Conservation (phyloP, 2,113 vertebrate genomes). For the Microcebus tavaratra region DNA sequence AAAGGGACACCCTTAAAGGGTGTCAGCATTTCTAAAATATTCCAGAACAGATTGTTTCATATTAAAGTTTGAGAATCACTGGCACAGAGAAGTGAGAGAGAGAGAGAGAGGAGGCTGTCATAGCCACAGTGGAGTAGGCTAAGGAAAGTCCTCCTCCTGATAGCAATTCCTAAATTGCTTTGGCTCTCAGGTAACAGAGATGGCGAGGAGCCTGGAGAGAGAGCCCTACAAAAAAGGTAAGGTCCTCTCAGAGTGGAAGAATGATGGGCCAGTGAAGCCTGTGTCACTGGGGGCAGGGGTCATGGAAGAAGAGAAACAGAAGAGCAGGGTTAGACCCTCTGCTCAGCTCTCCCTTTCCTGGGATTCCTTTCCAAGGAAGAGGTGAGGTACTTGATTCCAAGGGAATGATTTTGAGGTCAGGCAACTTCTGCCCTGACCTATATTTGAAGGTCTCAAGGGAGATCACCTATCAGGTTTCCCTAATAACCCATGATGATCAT, state of each 20-base stretch:
- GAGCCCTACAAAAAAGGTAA: neutral
- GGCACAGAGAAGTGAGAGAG: neutral
- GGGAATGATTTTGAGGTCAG: neutral
- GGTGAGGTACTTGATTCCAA: neutral
- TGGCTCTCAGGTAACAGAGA: neutral
- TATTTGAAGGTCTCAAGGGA: neutral
- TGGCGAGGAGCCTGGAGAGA: neutral
- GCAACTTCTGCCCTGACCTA: neutral
- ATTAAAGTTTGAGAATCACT: neutral
- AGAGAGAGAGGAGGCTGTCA: neutral
- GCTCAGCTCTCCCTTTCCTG: neutral
- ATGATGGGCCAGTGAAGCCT: neutral
- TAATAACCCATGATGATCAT: neutral
- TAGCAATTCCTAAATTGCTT: neutral
- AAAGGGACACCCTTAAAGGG: neutral
- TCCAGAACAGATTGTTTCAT: neutral
- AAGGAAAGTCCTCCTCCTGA: neutral
- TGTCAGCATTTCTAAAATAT: neutral
- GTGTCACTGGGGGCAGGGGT: neutral
- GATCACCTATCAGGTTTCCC: neutral
- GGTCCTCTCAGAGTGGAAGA: neutral
- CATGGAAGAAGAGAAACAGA: neutral
- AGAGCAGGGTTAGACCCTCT: neutral
- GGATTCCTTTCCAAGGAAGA: neutral
- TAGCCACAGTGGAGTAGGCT: neutral